Evolutionary conservation across 2,113 vertebrate species (phyloP), one percentile per base, ranked within the genome.

Genomic region (Oncorhynchus keta): DNA sequence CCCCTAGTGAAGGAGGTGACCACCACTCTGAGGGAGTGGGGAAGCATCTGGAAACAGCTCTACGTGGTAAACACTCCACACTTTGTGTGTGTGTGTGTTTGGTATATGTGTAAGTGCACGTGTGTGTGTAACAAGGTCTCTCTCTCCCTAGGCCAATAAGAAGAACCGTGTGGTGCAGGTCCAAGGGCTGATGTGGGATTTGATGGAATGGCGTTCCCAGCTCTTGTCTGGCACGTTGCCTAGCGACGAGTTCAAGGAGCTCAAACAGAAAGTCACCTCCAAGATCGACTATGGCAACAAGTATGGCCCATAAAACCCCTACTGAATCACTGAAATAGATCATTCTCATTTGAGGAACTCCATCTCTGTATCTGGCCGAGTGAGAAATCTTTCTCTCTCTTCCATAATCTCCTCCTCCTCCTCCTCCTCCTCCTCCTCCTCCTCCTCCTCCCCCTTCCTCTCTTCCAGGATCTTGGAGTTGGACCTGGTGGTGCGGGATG

Each of bases 251-350:
- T 95, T 98, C 83, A 99, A 99, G 87, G 97, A 99, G 77, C 95
- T 99, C 57, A 99, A 99, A 83, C 97, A 99, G 91, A 99, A 99
- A 94, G 95, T 99, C 84, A 99, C 97, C 1, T 98, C 96, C 74
- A 98, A 95, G 93, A 98, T 98, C 49, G 98, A 99, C 89, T 99
- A 98, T 4, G 98, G 98, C 68, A 99, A 99, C 93, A 98, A 94
- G 98, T 99, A 94, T 55, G 51, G 16, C 51, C 16, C 16, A 45
- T 45, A 45, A 11, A 39, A 11, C 39, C 39, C 8, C 39, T 11
- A 11, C 39, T 45, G 39, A 45, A 45, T 11, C 57, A 49, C 22
- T 59, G 0, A 72, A 9, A 48, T 5, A 49, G 14, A 20, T 18
- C 71, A n/a, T 78, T 22, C 59, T 35, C 66, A 22, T 69, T 11